phyloP scores from a whole-genome alignment of 2,888 invertebrate genomes.

The Hedychridium roseum region DNA sequence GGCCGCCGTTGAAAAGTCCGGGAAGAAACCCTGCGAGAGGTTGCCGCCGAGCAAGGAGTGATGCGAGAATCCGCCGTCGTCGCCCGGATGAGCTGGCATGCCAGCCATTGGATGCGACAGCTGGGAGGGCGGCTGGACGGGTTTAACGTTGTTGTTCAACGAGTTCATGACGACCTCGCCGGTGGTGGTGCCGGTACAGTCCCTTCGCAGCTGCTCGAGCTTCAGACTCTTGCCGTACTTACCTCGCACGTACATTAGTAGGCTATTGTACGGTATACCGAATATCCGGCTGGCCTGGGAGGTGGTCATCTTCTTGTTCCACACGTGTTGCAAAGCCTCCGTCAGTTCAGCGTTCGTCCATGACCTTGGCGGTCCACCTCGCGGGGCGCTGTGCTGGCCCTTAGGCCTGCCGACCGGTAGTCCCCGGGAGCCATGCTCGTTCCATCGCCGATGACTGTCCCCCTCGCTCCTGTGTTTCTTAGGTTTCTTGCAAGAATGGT shows the following conservation, averaged over 20 bases:
- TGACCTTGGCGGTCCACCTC: constrained; percentile 89
- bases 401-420: constrained; percentile 81
- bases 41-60: constrained; percentile 53
- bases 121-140: constrained; percentile 60
- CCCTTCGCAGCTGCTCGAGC: constrained; percentile 85
- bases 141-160: constrained; percentile 69
- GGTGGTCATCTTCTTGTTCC: constrained; percentile 95
- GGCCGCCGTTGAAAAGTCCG: constrained; percentile 76
- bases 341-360: constrained; percentile 93
- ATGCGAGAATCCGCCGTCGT: constrained; percentile 51
- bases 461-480: constrained; percentile 52
- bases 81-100: constrained; percentile 47
- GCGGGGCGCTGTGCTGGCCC: constrained; percentile 89
- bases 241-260: constrained; percentile 90
- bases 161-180: constrained; percentile 70
- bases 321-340: constrained; percentile 90
- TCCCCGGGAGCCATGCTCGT: constrained; percentile 49
- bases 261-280: constrained; percentile 92
- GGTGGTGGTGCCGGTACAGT: constrained; percentile 83
- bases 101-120: constrained; percentile 50
- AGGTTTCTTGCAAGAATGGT: constrained; percentile 48
- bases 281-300: constrained; percentile 90
- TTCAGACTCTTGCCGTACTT: constrained; percentile 93
- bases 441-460: constrained; percentile 52
- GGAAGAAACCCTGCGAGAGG: constrained; percentile 81